Evolutionary conservation across 1,140 invertebrate genomes (phyloP).

Genomic region (Hirudo medicinalis): DNA sequence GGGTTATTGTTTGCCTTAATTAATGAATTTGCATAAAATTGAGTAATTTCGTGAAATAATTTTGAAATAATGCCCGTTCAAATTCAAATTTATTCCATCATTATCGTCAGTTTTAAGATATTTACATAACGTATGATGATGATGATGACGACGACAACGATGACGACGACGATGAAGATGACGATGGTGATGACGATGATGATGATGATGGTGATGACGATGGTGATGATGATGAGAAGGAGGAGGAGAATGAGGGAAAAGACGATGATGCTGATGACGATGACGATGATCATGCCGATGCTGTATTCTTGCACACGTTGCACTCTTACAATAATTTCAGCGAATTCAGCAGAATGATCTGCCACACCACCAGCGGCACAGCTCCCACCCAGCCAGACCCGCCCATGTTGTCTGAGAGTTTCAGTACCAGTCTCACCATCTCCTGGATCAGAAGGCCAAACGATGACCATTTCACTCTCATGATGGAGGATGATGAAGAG

Average conservation of each 20-base stretch:
- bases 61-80: too few species aligned
- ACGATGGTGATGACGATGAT: too few species aligned
- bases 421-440: conserved; percentile 51
- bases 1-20: too few species aligned
- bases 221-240: neutral
- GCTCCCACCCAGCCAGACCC: conserved; percentile 52
- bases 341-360: conserved; percentile 55
- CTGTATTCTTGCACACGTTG: neutral
- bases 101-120: too few species aligned
- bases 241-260: neutral
- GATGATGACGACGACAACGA: neutral
- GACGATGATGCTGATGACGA: neutral
- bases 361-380: conserved; percentile 48
- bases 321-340: conserved; percentile 41
- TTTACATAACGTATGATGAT: neutral
- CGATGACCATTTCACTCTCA: conserved; percentile 63
- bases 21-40: too few species aligned
- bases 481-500: conserved; percentile 57
- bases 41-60: too few species aligned
- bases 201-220: neutral
- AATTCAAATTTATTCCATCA: too few species aligned
- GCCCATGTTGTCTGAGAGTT: conserved; percentile 52
- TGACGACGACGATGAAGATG: neutral
- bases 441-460: conserved; percentile 55
- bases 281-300: neutral